These are phyloP conservation scores for Tenthredo scrophulariae DNA, from an alignment of 2,888 invertebrate genomes.

Conservation along the genomic window DNA sequence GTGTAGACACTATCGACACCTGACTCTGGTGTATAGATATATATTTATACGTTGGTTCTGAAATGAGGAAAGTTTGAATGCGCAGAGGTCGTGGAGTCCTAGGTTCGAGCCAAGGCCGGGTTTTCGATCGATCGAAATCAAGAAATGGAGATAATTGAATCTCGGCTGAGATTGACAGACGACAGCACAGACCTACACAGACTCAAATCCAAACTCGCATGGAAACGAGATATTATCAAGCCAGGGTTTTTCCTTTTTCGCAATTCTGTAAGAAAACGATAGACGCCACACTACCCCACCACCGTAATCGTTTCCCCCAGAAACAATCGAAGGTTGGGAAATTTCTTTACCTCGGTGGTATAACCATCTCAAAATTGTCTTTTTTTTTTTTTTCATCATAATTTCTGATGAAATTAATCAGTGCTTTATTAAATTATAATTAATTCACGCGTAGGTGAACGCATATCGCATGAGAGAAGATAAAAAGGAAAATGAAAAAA, in stretches of 20 bases:
- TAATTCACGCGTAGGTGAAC: neutral
- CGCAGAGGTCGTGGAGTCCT: neutral
- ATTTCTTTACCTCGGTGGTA: neutral
- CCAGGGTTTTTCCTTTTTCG: neutral
- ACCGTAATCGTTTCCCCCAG: neutral
- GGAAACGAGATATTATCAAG: conserved; percentile 47
- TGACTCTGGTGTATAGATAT: neutral
- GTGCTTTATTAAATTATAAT: neutral
- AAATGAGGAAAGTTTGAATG: conserved; percentile 16
- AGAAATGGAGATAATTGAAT: conserved; percentile 47
- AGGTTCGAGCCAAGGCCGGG: neutral
- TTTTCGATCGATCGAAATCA: conserved; percentile 39
- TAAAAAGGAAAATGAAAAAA: neutral
- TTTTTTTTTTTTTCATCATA: neutral
- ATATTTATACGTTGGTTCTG: neutral
- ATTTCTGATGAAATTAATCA: neutral
- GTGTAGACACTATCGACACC: neutral
- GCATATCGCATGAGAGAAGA: neutral
- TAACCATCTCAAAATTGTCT: neutral
- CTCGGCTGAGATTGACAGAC: conserved; percentile 45
- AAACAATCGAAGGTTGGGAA: conserved; percentile 8
- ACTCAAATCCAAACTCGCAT: conserved; percentile 42
- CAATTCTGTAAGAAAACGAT: neutral
- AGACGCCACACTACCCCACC: neutral
- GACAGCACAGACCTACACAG: neutral